These are phyloP conservation scores for Charaxes varanes DNA, from an alignment of 1,140 invertebrate species.

Conservation along the genomic window DNA sequence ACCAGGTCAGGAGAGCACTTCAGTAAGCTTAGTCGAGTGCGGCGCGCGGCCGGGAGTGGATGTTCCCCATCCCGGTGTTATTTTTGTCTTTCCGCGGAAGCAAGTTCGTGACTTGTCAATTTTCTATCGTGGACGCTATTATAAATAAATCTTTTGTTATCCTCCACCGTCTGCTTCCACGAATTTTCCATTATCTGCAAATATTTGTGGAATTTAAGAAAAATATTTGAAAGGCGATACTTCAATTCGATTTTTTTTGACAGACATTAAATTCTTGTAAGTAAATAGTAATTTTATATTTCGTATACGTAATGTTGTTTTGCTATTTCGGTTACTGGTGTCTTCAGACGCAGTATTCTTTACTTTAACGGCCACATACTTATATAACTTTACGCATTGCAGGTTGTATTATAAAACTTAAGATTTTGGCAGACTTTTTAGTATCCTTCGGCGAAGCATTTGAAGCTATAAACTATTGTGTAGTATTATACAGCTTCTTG, in stretches of 20 bases:
- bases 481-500: too few species aligned
- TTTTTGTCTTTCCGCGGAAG: slow-evolving; percentile 13
- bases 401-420: slow-evolving; percentile 8
- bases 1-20: too few species aligned
- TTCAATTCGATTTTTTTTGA: neutral
- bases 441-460: too few species aligned
- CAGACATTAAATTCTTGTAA: neutral
- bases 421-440: neutral
- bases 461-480: too few species aligned
- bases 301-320: neutral
- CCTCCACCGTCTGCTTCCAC: neutral
- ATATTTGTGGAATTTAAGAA: too few species aligned
- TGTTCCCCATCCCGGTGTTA: slow-evolving; percentile 21
- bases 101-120: slow-evolving; percentile 30
- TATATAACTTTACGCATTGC: slow-evolving; percentile 23
- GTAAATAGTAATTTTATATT: neutral
- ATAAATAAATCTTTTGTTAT: slow-evolving; percentile 5
- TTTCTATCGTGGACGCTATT: slow-evolving; percentile 13
- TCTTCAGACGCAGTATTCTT: slow-evolving; percentile 3
- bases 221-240: neutral
- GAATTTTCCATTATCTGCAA: too few species aligned
- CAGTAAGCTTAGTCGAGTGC: slow-evolving; percentile 38
- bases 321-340: neutral
- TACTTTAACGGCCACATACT: slow-evolving; percentile 6
- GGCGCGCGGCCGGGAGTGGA: slow-evolving; percentile 23